Conservation (phyloP, 2,113 vertebrate species). For the Centropristis striata region DNA sequence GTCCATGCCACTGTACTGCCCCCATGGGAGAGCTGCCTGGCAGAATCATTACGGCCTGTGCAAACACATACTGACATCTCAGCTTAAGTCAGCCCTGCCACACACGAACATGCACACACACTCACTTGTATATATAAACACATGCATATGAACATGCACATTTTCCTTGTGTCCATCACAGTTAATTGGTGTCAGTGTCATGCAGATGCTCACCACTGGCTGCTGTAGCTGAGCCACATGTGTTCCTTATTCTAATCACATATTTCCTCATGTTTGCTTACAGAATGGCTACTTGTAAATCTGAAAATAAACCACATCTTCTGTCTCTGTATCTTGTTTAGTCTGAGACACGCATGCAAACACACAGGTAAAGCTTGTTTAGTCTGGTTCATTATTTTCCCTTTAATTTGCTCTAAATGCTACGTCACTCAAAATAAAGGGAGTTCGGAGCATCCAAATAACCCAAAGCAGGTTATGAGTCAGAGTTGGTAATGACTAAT, state of each 20-base stretch:
- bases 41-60: conserved; percentile 58
- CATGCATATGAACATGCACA: neutral
- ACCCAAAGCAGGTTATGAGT: conserved; percentile 35
- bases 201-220: conserved; percentile 46
- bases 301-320: conserved; percentile 48
- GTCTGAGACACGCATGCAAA: conserved; percentile 47
- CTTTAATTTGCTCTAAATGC: conserved; percentile 52
- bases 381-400: conserved; percentile 56
- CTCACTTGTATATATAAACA: neutral
- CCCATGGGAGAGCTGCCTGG: conserved; percentile 54
- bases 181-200: conserved; percentile 20
- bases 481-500: conserved; percentile 37
- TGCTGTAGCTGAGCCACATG: conserved; percentile 33
- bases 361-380: conserved; percentile 53
- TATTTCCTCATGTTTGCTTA: conserved; percentile 64
- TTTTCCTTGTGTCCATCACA: conserved; percentile 12
- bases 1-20: conserved; percentile 39
- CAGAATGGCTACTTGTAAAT: conserved; percentile 35
- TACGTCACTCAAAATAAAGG: conserved; percentile 11
- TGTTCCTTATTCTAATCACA: conserved; percentile 50
- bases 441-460: neutral
- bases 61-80: conserved; percentile 57
- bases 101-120: conserved; percentile 19
- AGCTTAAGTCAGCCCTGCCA: conserved; percentile 32
- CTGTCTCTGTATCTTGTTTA: conserved; percentile 55